phyloP scores from a whole-genome alignment of 2,888 invertebrate genomes.

The Drosophila pullipes region DNA sequence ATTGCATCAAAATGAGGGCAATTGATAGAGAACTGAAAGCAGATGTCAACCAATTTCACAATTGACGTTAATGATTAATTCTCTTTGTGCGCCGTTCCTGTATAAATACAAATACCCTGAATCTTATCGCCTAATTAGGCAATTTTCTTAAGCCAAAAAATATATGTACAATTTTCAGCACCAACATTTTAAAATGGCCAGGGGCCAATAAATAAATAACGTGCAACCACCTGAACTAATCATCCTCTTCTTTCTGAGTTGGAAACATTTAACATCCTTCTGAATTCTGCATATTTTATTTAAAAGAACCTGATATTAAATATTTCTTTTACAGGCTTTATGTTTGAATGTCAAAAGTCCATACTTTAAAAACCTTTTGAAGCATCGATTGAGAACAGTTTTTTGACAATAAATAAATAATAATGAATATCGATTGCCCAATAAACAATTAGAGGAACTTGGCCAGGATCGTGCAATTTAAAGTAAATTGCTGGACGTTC shows the following conservation, averaged over 20 bases:
- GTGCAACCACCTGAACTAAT: not conserved
- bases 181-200: not conserved
- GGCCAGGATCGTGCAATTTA: not conserved
- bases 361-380: not conserved
- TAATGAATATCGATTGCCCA: not conserved
- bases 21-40: constrained; percentile 36
- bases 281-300: not conserved
- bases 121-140: not conserved
- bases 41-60: constrained; percentile 42
- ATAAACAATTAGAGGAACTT: not conserved
- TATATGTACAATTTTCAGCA: not conserved
- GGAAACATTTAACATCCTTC: not conserved
- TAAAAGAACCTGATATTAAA: not conserved
- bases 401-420: not conserved
- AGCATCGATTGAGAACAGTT: not conserved
- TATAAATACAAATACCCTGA: not conserved
- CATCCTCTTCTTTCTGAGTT: not conserved
- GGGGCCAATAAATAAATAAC: not conserved
- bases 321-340: not conserved
- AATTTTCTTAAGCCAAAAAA: not conserved
- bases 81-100: not conserved
- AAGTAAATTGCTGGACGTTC: not conserved
- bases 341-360: not conserved
- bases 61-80: constrained; percentile 24
- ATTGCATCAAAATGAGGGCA: constrained; percentile 26